phyloP scores from a whole-genome alignment of 2,113 vertebrate genomes.

The Engraulis encrasicolus region DNA sequence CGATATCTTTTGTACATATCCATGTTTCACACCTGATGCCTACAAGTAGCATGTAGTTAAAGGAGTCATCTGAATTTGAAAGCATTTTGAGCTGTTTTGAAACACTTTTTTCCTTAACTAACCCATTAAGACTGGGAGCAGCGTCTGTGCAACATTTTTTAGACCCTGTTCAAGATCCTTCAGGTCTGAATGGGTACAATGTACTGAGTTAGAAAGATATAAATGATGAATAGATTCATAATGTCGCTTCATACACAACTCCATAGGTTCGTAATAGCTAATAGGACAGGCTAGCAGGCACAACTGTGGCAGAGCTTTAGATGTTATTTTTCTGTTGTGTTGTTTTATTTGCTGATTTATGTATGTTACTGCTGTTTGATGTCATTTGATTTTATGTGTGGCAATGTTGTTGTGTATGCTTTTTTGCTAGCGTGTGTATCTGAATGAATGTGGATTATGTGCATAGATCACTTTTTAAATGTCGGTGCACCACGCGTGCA shows the following conservation, averaged over 20 bases:
- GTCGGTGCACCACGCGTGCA: not conserved
- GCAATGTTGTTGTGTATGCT: not conserved
- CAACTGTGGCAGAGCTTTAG: conserved; percentile 1
- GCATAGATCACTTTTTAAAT: not conserved
- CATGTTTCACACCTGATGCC: not conserved
- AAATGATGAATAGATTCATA: no score
- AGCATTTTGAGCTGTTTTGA: no score
- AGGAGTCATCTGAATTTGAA: no score
- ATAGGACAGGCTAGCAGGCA: not conserved
- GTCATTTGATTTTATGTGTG: not conserved
- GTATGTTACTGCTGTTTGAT: not conserved
- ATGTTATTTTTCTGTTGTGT: not conserved
- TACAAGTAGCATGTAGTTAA: no score
- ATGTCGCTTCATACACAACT: no score
- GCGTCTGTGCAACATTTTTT: no score
- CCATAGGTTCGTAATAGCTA: not conserved
- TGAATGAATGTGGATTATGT: not conserved
- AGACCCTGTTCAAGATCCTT: no score
- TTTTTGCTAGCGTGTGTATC: not conserved
- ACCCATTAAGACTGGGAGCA: no score
- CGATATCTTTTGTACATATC: no score
- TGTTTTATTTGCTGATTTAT: conserved; percentile 3
- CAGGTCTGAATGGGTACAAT: no score
- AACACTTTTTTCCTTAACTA: no score
- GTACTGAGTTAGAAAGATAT: no score